Conservation (phyloP, 2,888 invertebrate genomes). For the Pilophorus perplexus region DNA sequence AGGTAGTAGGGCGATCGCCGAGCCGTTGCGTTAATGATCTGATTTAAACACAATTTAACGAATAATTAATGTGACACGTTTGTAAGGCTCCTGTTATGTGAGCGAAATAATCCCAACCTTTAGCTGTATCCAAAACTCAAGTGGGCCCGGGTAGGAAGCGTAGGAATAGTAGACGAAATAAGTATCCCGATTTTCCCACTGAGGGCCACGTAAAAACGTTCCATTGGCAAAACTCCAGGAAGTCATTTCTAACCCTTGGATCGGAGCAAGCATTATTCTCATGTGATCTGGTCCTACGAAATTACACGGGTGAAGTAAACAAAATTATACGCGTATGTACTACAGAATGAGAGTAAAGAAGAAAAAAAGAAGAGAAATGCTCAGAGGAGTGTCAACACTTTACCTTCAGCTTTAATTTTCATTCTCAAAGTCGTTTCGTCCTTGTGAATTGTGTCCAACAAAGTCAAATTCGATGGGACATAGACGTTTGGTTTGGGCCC, state of each 20-base stretch:
- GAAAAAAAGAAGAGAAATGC: slow-evolving; percentile 56
- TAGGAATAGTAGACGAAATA: slow-evolving; percentile 70
- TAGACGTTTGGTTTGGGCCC: slow-evolving; percentile 57
- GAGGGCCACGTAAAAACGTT: slow-evolving; percentile 58
- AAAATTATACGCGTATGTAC: no score
- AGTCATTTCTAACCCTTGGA: slow-evolving; percentile 57
- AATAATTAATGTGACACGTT: background rate
- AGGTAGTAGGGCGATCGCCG: slow-evolving; percentile 50
- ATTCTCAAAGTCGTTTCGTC: slow-evolving; percentile 56
- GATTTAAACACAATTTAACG: background rate
- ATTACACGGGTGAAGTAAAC: no score
- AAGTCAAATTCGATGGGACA: slow-evolving; percentile 47
- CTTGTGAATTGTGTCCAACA: background rate
- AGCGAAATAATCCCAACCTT: slow-evolving; percentile 55
- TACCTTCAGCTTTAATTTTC: slow-evolving; percentile 52
- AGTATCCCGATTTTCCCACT: slow-evolving; percentile 59
- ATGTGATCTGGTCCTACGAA: slow-evolving; percentile 65
- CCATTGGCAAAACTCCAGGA: slow-evolving; percentile 61
- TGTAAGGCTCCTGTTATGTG: background rate
- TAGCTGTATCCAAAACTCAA: slow-evolving; percentile 61
- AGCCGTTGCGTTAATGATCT: background rate
- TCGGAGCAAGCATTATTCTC: slow-evolving; percentile 64
- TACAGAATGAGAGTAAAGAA: background rate
- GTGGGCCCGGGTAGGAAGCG: slow-evolving; percentile 59
- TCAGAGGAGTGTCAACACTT: slow-evolving; percentile 51